These are phyloP conservation scores for Rugalucina vietnamica DNA, from an alignment of 2,888 invertebrate species.

Conservation along the genomic window DNA sequence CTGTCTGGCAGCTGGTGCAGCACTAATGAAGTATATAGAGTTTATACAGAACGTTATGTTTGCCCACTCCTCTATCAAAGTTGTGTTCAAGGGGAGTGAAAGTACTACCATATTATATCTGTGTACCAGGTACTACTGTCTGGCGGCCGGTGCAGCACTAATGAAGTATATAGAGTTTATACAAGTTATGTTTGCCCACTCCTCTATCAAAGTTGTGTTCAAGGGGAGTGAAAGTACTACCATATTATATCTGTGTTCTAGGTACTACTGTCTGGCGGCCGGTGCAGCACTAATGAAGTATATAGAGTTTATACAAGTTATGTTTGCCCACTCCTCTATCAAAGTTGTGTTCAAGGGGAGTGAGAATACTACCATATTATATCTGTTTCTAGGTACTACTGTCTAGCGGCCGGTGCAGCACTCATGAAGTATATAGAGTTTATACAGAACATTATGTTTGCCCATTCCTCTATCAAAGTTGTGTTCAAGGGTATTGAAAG, in stretches of 20 bases:
- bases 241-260: conserved; percentile 90
- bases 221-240: conserved; percentile 92
- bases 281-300: conserved; percentile 94
- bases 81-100: conserved; percentile 92
- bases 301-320: conserved; percentile 90
- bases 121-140: conserved; percentile 90
- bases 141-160: conserved; percentile 94
- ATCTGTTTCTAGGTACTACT: conserved; percentile 90
- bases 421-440: conserved; percentile 93
- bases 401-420: conserved; percentile 93
- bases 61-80: conserved; percentile 90
- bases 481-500: conserved; percentile 93
- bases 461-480: conserved; percentile 90
- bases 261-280: conserved; percentile 94
- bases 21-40: conserved; percentile 93
- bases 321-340: conserved; percentile 90
- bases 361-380: conserved; percentile 84
- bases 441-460: conserved; percentile 90
- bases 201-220: conserved; percentile 92
- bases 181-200: conserved; percentile 90
- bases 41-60: conserved; percentile 90
- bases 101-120: conserved; percentile 88
- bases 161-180: conserved; percentile 93
- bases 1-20: conserved; percentile 93
- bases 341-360: conserved; percentile 94